Percentiles rank a stretch among this genome's conserved stretches.
Conservation (phyloP, 2,113 vertebrate species). For the Callionymus lyra region DNA sequence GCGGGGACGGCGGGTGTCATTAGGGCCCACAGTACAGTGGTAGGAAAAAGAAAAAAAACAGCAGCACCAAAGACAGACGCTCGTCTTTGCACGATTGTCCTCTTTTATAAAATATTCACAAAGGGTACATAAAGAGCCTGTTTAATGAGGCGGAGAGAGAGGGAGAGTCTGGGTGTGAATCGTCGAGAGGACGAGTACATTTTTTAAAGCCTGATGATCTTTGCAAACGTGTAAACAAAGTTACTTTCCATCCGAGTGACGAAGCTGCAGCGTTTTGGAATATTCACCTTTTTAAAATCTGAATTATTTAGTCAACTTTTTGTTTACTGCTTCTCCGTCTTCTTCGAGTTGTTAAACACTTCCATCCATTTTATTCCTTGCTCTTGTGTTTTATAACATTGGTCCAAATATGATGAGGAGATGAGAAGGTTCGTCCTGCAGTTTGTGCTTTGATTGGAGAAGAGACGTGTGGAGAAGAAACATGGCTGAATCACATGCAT, state of each 20-base stretch:
- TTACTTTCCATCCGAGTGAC: too few species aligned
- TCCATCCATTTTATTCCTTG: too few species aligned
- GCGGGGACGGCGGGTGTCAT: constrained; percentile 1
- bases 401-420: background rate
- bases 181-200: background rate
- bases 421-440: constrained; percentile 14
- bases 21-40: constrained; percentile 6
- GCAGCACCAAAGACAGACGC: constrained; percentile 1
- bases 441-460: constrained; percentile 31
- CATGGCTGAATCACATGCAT: constrained; percentile 13
- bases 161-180: constrained; percentile 13
- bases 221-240: background rate
- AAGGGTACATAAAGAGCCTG: constrained; percentile 18
- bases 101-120: constrained; percentile 33
- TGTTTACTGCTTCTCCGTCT: too few species aligned
- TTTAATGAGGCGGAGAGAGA: constrained; percentile 17
- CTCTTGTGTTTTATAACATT: too few species aligned
- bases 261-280: too few species aligned
- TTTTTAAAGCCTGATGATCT: too few species aligned
- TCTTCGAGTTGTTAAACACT: too few species aligned
- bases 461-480: constrained; percentile 14
- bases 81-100: constrained; percentile 15
- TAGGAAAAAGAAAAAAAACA: constrained; percentile 8
- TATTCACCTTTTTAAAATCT: too few species aligned
- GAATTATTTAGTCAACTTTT: too few species aligned